These are phyloP conservation scores for Lordiphosa collinella DNA, from an alignment of 1,140 invertebrate species.

Conservation along the genomic window DNA sequence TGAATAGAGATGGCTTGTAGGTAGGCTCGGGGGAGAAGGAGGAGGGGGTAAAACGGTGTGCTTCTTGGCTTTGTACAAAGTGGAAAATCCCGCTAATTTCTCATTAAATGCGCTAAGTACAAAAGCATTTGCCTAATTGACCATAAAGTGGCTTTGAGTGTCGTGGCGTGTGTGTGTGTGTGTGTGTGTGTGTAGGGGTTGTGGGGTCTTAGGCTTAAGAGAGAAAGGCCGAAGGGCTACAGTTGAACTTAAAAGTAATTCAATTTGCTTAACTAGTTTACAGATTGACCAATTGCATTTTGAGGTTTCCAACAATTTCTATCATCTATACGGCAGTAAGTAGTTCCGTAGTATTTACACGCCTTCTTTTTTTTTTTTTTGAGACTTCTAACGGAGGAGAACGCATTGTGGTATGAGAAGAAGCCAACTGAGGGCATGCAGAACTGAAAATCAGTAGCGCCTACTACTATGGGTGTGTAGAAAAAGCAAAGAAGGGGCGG, in stretches of 20 bases:
- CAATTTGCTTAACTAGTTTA: constrained; percentile 68
- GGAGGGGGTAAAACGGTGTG: constrained; percentile 6
- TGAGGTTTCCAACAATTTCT: constrained; percentile 66
- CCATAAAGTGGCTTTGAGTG: constrained; percentile 3
- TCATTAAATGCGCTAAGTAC: constrained; percentile 59
- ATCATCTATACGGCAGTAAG: constrained; percentile 59
- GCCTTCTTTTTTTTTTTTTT: constrained; percentile 42
- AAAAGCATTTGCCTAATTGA: constrained; percentile 69
- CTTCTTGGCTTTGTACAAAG: constrained; percentile 52
- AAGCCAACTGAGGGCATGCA: constrained; percentile 38
- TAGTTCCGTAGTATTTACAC: constrained; percentile 55
- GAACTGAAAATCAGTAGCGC: constrained; percentile 1
- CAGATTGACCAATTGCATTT: constrained; percentile 36
- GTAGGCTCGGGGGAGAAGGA: constrained; percentile 22
- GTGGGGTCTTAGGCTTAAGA: constrained; percentile 12
- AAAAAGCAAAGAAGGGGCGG: constrained; percentile 4
- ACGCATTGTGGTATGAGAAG: constrained; percentile 3
- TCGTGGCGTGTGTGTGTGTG: constrained; percentile 2
- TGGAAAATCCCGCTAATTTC: constrained; percentile 64
- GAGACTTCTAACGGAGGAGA: constrained; percentile 8
- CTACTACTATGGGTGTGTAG: too few relatives aligned
- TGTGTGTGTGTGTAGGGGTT: constrained; percentile 15
- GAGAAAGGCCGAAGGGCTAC: constrained; percentile 38
- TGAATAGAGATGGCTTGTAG: constrained; percentile 35
- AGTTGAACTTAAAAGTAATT: constrained; percentile 55